Evolutionary conservation across 2,797 vertebrate species (phyloP), one percentile per base, ranked within the genome.

Genomic region (Ctenosaura bakeri): DNA sequence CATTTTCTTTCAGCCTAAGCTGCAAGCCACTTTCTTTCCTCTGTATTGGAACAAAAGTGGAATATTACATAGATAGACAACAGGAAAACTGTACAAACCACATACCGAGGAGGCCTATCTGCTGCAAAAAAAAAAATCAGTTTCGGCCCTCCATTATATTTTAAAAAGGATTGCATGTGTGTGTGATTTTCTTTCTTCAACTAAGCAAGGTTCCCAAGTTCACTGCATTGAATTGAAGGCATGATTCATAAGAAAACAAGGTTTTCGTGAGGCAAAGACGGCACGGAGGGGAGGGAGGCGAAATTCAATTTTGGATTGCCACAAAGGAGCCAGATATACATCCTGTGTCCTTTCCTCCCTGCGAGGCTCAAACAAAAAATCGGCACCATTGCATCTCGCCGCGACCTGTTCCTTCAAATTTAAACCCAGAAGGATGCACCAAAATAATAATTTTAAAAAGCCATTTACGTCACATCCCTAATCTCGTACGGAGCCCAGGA

Each of bases 271-370:
- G 93, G 95, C 81, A 2, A 38, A 71, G 93, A 91, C 90, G 90
- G 12, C 29, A 32, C 13, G 12, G 29, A 69, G 66, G 10, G 66
- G 29, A 82, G 7, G 87, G 83, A 92, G 94, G 91, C 90, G 93
- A 94, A 96, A 96, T 96, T 97, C 95, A 96, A 96, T 97, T 97
- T 96, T 90, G 93, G 95, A 96, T 96, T 96, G 95, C 93, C 95
- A 95, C 29, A 91, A 96, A 97, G 96, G 96, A 97, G 95, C 96
- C 95, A 95, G 94, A 88, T 92, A 62, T 4, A 46, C 42, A 20
- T n/a, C 12, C 5, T 24, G 22, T 26, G 85, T 91, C 29, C 3
- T 59, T 56, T 10, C 79, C 42, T 90, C 54, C 78, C 93, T 94
- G 93, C 94, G 94, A 95, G 95, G 96, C 8, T 42, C 95, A 96